These are phyloP conservation scores for Cottus gobio DNA, from an alignment of 2,113 vertebrate genomes.

Conservation along the genomic window DNA sequence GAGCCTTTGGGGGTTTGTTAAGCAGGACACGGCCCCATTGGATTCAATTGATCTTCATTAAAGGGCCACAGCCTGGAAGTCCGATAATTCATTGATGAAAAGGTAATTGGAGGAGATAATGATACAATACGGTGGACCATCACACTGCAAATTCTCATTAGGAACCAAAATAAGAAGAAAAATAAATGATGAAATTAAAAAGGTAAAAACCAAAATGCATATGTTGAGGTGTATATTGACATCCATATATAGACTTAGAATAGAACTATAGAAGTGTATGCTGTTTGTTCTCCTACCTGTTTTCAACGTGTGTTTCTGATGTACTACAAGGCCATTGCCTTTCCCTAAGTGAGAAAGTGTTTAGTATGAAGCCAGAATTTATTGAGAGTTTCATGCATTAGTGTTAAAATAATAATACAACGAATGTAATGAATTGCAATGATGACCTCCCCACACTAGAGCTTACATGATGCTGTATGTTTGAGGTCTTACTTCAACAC, in stretches of 20 bases:
- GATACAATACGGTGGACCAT: not conserved
- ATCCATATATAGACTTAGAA: not conserved
- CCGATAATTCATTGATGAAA: not conserved
- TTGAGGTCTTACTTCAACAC: too few relatives aligned
- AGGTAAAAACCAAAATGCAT: too few relatives aligned
- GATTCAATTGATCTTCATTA: conserved; percentile 4
- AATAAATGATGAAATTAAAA: not conserved
- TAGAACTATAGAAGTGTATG: not conserved
- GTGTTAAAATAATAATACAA: too few relatives aligned
- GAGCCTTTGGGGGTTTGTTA: conserved; percentile 2
- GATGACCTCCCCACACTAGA: too few relatives aligned
- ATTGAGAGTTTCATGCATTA: too few relatives aligned
- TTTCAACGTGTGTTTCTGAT: not conserved
- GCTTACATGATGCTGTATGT: too few relatives aligned
- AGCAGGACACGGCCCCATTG: not conserved
- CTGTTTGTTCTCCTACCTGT: not conserved
- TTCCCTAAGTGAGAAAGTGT: too few relatives aligned
- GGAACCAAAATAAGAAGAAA: not conserved
- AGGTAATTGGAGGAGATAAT: not conserved
- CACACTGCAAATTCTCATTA: not conserved
- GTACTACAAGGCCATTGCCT: too few relatives aligned
- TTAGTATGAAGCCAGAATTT: too few relatives aligned
- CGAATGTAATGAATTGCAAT: too few relatives aligned
- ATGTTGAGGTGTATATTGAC: too few relatives aligned
- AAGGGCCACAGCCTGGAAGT: not conserved